A percentile compares a stretch with the other conserved stretches of the same genome.
These are phyloP conservation scores for Lipophrys pholis DNA, from an alignment of 2,113 vertebrate species.

Conservation along the genomic window DNA sequence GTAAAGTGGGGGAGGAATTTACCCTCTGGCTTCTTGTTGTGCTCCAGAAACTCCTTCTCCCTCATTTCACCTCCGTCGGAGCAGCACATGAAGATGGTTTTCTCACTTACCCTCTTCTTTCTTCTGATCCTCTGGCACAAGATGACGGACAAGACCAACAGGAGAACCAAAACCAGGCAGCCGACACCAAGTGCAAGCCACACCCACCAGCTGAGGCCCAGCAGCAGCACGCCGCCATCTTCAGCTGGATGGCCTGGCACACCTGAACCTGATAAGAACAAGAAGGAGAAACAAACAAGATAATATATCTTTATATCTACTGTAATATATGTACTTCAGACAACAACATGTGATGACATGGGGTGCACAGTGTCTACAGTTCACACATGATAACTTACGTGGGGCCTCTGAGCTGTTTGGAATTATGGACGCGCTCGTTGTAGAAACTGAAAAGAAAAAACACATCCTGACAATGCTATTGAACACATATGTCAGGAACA, in stretches of 20 bases:
- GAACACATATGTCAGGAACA: neutral
- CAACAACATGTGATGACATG: neutral
- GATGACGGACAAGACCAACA: constrained; percentile 41
- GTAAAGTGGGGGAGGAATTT: neutral
- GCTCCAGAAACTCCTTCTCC: neutral
- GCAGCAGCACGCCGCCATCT: rapidly evolving
- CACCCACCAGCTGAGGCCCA: constrained; percentile 66
- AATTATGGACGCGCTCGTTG: neutral
- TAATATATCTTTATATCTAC: no score
- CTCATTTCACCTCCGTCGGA: neutral
- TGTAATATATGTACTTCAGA: no score
- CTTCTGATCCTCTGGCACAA: constrained; percentile 54
- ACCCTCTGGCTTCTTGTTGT: neutral
- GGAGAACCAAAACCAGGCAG: constrained; percentile 53
- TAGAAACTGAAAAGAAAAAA: constrained; percentile 36
- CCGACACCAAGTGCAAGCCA: constrained; percentile 62
- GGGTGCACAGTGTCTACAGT: neutral
- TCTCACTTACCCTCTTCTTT: constrained; percentile 64
- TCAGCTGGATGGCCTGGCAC: rapidly evolving
- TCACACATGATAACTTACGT: rapidly evolving
- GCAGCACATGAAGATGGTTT: neutral
- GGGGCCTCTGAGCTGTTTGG: rapidly evolving
- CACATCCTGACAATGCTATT: neutral
- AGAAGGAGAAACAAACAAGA: no score
- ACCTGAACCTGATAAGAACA: constrained; percentile 12